Base-by-base conservation (phyloP, 2,888 invertebrate species). In the Campoplex nolae region DNA sequence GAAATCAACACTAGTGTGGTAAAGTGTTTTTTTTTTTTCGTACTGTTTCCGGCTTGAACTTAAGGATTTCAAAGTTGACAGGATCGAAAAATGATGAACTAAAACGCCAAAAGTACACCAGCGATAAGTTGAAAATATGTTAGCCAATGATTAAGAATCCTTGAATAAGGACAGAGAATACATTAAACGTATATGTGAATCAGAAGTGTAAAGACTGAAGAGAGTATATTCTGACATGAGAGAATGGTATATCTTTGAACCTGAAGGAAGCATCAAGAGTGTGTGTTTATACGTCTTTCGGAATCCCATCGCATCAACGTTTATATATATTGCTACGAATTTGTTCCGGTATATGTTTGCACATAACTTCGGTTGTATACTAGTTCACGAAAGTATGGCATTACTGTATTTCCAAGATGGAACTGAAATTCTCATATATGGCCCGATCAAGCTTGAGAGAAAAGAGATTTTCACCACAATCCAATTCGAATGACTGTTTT, bases 271-370 rank as follows among this genome's bases (percentile, higher is more conserved):
- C 65, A 54, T 77, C n/a, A 38, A 67, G 45, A 77, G 65, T 67
- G 67, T 67, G 38, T 51, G 23, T n/a, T 51, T 23, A 67, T 35
- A 35, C 35, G 13, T 13, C 45, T n/a, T 18, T 32, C 42, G 62
- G 32, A 76, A 51, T 67, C 77, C 51, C 38, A 67, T 54, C 38
- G 23, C 62, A 67, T 68, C 67, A 77, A 67, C 77, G 38, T 77
- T 77, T 76, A 42, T 62, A 42, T 62, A 32, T 32, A 62, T 76
- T 38, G 54, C 38, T 38, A 35, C 65, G 54, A 45, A 67, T 77
- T 77, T 51, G 3, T n/a, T 38, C 48, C 38, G 48, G 42, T 42
- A 77, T 67, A 54, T 54, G 54, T 77, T 77, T 77, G 38, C 67
- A 38, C 51, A 77, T 77, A 77, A 68, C 45, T 9, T 54, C 35